phyloP scores from a whole-genome alignment of 1,140 invertebrate genomes.

The Cataglyphis hispanica region DNA sequence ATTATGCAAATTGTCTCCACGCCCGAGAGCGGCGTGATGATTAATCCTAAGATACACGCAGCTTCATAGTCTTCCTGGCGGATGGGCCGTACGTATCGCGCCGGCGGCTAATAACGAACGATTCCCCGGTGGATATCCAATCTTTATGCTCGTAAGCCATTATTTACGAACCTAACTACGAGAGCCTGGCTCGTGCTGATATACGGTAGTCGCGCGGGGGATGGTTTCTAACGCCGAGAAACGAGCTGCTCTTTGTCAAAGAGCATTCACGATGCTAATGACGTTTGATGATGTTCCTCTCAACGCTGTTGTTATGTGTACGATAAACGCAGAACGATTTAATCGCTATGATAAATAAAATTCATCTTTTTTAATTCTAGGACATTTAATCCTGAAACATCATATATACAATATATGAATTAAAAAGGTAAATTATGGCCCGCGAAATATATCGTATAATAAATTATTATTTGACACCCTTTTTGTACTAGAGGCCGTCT shows the following conservation, averaged over 20 bases:
- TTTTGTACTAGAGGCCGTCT: constrained; percentile 30
- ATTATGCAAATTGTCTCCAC: constrained; percentile 59
- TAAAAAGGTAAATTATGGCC: no score
- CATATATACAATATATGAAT: background rate
- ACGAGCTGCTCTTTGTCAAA: constrained; percentile 57
- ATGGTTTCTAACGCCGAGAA: constrained; percentile 62
- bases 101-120: constrained; percentile 50
- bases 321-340: no score
- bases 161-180: constrained; percentile 58
- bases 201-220: background rate
- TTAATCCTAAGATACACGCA: constrained; percentile 59
- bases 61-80: constrained; percentile 39
- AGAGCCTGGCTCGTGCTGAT: background rate
- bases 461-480: constrained; percentile 27
- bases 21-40: constrained; percentile 44
- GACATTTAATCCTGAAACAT: background rate
- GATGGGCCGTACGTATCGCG: constrained; percentile 6
- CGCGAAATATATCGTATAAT: background rate
- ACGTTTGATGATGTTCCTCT: background rate
- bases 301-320: background rate
- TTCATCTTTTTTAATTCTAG: no score
- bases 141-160: constrained; percentile 64
- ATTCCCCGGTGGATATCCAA: constrained; percentile 45
- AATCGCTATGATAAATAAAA: background rate
- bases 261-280: constrained; percentile 26